phyloP scores from a whole-genome alignment of 1,140 invertebrate genomes.

The Apis dorsata region DNA sequence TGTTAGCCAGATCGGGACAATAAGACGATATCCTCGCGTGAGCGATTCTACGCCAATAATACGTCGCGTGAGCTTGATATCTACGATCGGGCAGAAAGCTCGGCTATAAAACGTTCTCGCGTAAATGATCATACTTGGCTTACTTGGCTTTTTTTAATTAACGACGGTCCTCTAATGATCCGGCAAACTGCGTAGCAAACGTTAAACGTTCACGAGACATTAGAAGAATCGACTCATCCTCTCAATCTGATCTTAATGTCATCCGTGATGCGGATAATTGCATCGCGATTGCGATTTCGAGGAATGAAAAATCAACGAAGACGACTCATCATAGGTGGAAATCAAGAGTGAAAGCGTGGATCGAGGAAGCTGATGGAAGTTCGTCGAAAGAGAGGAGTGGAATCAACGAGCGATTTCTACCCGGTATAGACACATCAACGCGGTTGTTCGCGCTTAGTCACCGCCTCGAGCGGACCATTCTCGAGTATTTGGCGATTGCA shows the following conservation, averaged over 20 bases:
- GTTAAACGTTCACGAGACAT: background rate
- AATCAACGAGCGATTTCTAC: background rate
- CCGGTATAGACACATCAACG: slow-evolving; percentile 12
- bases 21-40: slow-evolving; percentile 54
- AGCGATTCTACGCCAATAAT: slow-evolving; percentile 39
- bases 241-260: no score
- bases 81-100: slow-evolving; percentile 41
- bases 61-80: slow-evolving; percentile 56
- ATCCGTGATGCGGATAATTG: no score
- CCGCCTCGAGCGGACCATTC: slow-evolving; percentile 18
- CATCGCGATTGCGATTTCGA: background rate
- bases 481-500: slow-evolving; percentile 56
- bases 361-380: background rate
- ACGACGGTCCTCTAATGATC: slow-evolving; percentile 49
- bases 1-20: slow-evolving; percentile 40
- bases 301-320: no score
- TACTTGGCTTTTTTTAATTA: slow-evolving; percentile 64
- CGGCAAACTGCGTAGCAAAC: background rate
- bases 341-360: background rate
- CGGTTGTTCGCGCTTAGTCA: slow-evolving; percentile 53
- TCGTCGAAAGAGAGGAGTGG: background rate
- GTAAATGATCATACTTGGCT: slow-evolving; percentile 26
- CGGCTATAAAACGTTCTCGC: slow-evolving; percentile 30
- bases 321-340: background rate
- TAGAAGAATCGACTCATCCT: background rate